Evolutionary conservation across 2,113 vertebrate genomes (phyloP).

Genomic region (Gobius niger): DNA sequence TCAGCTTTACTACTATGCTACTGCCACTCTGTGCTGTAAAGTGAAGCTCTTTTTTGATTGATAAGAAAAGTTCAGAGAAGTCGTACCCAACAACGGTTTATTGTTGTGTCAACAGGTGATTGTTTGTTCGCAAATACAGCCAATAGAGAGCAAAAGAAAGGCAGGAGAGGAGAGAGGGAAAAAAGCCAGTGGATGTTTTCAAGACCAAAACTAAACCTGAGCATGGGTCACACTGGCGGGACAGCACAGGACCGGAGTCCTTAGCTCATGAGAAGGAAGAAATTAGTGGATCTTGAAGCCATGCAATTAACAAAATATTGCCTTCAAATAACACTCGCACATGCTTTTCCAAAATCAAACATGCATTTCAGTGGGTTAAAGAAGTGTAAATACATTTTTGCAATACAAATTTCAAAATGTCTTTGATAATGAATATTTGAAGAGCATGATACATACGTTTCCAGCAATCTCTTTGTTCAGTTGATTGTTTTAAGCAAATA

Average conservation of each 20-base stretch:
- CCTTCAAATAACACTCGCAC: constrained; percentile 72
- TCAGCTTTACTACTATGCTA: too few species aligned
- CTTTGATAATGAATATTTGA: constrained; percentile 47
- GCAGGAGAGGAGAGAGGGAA: not conserved
- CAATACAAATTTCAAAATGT: constrained; percentile 62
- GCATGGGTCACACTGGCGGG: constrained; percentile 40
- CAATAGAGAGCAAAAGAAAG: constrained; percentile 32
- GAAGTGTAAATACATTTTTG: constrained; percentile 59
- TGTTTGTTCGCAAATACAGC: constrained; percentile 77
- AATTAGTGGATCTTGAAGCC: constrained; percentile 64
- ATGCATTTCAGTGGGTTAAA: constrained; percentile 67
- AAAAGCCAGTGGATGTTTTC: constrained; percentile 46
- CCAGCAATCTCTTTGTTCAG: constrained; percentile 56
- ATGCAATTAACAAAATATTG: constrained; percentile 75
- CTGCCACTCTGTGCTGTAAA: too few species aligned
- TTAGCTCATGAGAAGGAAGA: constrained; percentile 43
- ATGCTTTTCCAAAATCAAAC: constrained; percentile 76
- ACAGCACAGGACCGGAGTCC: constrained; percentile 3
- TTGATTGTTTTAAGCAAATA: constrained; percentile 56
- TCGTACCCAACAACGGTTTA: constrained; percentile 62
- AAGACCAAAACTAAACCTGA: constrained; percentile 57
- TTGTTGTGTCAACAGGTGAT: constrained; percentile 70
- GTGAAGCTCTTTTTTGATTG: not conserved
- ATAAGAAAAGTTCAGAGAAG: constrained; percentile 56
- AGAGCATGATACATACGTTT: constrained; percentile 57